Percentiles rank a stretch among this genome's conserved stretches.
Evolutionary conservation across 2,888 invertebrate genomes (phyloP).

Genomic region (Platycnemis pennipes): DNA sequence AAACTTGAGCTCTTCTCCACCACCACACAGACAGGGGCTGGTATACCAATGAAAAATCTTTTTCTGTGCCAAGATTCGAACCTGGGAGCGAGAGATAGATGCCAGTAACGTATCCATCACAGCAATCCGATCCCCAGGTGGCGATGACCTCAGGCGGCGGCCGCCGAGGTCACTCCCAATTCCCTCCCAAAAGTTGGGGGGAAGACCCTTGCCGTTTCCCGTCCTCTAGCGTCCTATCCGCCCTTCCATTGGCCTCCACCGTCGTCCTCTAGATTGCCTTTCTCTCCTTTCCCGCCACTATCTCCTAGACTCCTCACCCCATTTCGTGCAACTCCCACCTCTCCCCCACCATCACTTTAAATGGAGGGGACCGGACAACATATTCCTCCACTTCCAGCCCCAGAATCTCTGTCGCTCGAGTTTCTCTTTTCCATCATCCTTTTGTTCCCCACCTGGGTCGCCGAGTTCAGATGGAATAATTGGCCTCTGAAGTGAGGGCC

Average conservation of each 20-base stretch:
- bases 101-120: too few species aligned
- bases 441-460: background rate
- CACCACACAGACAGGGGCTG: too few species aligned
- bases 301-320: background rate
- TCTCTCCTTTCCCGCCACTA: background rate
- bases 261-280: too few species aligned
- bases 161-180: background rate
- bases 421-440: background rate
- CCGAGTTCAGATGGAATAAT: background rate
- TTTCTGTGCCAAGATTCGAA: too few species aligned
- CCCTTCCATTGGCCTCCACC: too few species aligned
- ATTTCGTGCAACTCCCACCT: background rate
- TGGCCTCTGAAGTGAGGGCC: background rate
- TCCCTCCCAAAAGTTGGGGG: background rate
- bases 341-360: background rate
- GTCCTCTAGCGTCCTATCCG: background rate
- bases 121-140: too few species aligned
- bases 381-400: background rate
- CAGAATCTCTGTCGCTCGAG: background rate
- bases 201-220: background rate
- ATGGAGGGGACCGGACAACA: background rate
- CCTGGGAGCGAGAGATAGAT: too few species aligned
- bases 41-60: too few species aligned
- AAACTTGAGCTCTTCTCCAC: too few species aligned
- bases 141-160: background rate